Base-by-base conservation (phyloP, 1,140 invertebrate species). In the Chionoecetes opilio region DNA sequence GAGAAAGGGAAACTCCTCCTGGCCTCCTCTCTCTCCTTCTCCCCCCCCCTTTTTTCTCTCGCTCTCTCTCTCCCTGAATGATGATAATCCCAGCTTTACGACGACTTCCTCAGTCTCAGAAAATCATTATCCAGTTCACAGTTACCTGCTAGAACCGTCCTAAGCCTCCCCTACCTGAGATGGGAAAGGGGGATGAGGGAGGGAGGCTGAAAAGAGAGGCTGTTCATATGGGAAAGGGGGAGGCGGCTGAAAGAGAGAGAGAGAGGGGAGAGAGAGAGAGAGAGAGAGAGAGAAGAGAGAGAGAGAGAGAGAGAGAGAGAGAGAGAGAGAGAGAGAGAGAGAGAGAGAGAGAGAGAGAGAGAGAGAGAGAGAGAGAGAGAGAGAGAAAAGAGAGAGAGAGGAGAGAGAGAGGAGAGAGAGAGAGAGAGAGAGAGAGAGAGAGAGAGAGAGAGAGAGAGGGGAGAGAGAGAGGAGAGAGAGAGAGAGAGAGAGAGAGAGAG, bases 361-460 rank as follows among this genome's bases (percentile, higher is more conserved):
- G 91, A 84, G 82, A 92, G 53, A 75, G 46, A 38, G 32, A 32
- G 34, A 31, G 14, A 17, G 90, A n/a, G 6, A 91, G 34, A 46
- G 89, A 53, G 89, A 41, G 89, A 91, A 63, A 46, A 53, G 90
- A 29, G 46, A 86, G 21, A 29, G 35, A 46, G 38, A 87, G 38
- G 46, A 37, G 37, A n/a, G 46, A 14, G 21, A 37, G 29, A 82
- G n/a, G 75, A 85, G 34, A 93, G 41, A 46, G 41, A 46, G 41
- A 46, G 41, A 46, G 41, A 46, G 41, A 46, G 90, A 91, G 90
- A 91, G 90, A 91, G 90, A 91, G 90, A 91, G 90, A 91, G 90
- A 53, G 90, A 63, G 90, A 91, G 90, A 91, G 38, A 91, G 35
- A 88, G 87, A 88, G 87, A 35, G 31, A 38, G 37, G 46, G 21